phyloP scores from a whole-genome alignment of 2,888 invertebrate genomes.

The Meloe dianella region DNA sequence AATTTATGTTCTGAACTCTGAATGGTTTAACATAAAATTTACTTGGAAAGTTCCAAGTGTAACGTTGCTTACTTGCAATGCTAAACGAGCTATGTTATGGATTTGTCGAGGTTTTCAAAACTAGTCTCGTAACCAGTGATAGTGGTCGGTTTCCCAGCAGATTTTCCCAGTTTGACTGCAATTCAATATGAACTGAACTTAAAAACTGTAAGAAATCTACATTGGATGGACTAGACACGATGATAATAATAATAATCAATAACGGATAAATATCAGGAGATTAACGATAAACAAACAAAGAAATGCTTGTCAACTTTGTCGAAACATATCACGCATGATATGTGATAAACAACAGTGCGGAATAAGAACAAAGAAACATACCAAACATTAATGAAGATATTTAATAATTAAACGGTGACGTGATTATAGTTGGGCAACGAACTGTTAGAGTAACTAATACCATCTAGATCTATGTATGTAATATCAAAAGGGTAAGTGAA shows the following conservation, averaged over 20 bases:
- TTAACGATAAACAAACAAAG: not conserved
- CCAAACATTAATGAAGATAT: not conserved
- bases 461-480: not conserved
- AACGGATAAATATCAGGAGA: not conserved
- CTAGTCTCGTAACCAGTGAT: constrained; percentile 51
- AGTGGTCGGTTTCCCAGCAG: constrained; percentile 44
- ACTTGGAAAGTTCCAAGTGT: constrained; percentile 47
- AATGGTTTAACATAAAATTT: constrained; percentile 46
- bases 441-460: not conserved
- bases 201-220: constrained; percentile 46
- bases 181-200: constrained; percentile 46
- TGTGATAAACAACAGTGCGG: not conserved
- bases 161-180: constrained; percentile 43
- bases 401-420: not conserved
- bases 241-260: not conserved
- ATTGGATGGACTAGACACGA: constrained; percentile 28
- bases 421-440: not conserved
- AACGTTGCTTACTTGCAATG: constrained; percentile 46
- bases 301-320: not conserved
- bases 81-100: constrained; percentile 51
- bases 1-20: constrained; percentile 45
- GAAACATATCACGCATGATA: not conserved
- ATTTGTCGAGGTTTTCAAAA: constrained; percentile 50
- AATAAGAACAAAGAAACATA: not conserved
- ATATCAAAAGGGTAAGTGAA: constrained; percentile 24